Evolutionary conservation across 2,797 vertebrate genomes (phyloP).

Genomic region (Oophaga sylvatica): DNA sequence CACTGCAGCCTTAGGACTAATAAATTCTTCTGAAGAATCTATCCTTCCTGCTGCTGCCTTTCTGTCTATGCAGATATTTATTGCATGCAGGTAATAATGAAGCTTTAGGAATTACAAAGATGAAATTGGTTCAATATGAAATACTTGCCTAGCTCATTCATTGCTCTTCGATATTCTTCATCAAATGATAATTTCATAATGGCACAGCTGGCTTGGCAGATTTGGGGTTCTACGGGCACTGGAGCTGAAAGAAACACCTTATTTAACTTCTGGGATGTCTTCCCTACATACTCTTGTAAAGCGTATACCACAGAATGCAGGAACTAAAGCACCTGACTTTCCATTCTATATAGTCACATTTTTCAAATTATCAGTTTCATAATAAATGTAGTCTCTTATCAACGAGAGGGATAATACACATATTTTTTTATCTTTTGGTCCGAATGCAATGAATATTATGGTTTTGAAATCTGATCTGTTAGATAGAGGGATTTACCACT

Average conservation of each 20-base stretch:
- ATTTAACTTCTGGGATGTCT: neutral
- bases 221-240: constrained; percentile 91
- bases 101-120: no score
- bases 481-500: no score
- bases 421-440: no score
- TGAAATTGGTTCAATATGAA: neutral
- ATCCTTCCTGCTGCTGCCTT: no score
- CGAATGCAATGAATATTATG: no score
- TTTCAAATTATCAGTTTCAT: no score
- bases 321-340: neutral
- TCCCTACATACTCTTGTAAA: neutral
- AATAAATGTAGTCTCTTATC: no score
- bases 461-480: no score
- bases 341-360: no score
- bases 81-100: neutral
- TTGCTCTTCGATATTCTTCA: constrained; percentile 91
- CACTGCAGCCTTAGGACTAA: neutral
- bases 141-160: constrained; percentile 92
- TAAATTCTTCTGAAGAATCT: no score
- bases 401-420: no score
- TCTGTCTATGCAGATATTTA: no score
- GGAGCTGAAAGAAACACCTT: constrained; percentile 73
- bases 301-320: neutral
- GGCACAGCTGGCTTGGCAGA: constrained; percentile 94
- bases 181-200: constrained; percentile 98